Evolutionary conservation across 2,888 invertebrate species (phyloP).

Genomic region (Napeogenes sylphis): DNA sequence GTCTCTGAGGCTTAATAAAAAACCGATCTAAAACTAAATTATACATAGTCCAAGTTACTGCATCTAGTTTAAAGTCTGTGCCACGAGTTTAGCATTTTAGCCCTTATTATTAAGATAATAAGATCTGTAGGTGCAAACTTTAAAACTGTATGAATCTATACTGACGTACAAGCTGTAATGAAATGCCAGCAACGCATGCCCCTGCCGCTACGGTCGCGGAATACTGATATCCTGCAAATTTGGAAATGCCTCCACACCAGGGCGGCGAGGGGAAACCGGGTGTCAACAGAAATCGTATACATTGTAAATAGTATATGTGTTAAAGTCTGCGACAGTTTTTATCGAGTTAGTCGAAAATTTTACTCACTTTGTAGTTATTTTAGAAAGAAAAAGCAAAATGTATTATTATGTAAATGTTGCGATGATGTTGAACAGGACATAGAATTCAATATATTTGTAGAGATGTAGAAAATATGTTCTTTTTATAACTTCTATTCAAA

Average conservation of each 20-base stretch:
- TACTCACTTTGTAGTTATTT: constrained; percentile 10
- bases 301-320: constrained; percentile 26
- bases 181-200: constrained; percentile 59
- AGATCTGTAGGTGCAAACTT: constrained; percentile 15
- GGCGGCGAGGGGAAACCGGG: constrained; percentile 37
- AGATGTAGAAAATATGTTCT: no score
- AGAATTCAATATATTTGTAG: neutral
- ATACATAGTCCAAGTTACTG: constrained; percentile 13
- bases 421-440: neutral
- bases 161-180: constrained; percentile 52
- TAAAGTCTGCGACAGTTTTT: constrained; percentile 21
- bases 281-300: constrained; percentile 40
- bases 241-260: constrained; percentile 33
- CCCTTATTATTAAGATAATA: constrained; percentile 12
- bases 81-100: constrained; percentile 5
- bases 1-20: no score
- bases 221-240: constrained; percentile 58
- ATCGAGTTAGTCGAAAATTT: constrained; percentile 16
- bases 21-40: constrained; percentile 2
- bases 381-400: neutral
- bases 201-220: constrained; percentile 50
- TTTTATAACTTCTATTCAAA: no score
- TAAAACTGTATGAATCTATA: constrained; percentile 25
- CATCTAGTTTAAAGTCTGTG: constrained; percentile 10
- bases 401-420: neutral